Conservation (phyloP, 2,113 vertebrate species). For the Dendropsophus ebraccatus region DNA sequence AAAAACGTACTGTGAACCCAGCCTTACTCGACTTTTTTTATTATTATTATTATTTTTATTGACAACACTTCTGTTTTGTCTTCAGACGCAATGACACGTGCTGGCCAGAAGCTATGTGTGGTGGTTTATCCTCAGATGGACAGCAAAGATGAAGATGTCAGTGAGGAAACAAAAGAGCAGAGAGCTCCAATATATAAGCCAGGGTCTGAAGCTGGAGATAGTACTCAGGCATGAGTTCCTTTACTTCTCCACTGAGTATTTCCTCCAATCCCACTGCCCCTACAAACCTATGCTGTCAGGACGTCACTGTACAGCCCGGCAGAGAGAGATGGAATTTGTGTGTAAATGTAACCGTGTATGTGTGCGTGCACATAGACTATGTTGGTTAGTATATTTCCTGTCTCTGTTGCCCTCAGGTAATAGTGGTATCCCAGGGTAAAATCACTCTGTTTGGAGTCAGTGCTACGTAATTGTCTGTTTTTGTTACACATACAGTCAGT, state of each 20-base stretch:
- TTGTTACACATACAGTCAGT: constrained; percentile 16
- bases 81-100: constrained; percentile 80
- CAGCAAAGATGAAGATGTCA: neutral
- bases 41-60: too few relatives aligned
- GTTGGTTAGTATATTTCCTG: constrained; percentile 18
- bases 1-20: too few relatives aligned
- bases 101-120: constrained; percentile 87
- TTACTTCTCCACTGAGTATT: neutral
- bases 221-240: constrained; percentile 40
- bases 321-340: constrained; percentile 27
- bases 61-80: too few relatives aligned
- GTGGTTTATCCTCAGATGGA: constrained; percentile 81
- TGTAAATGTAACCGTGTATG: constrained; percentile 6
- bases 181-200: constrained; percentile 63
- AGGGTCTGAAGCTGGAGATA: constrained; percentile 32
- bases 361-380: constrained; percentile 19
- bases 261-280: constrained; percentile 4
- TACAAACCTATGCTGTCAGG: neutral
- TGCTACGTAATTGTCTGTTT: constrained; percentile 31
- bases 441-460: constrained; percentile 33
- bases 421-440: constrained; percentile 41
- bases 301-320: constrained; percentile 40
- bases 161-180: constrained; percentile 63
- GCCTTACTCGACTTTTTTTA: too few relatives aligned
- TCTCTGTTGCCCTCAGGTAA: constrained; percentile 45